Conservation (phyloP, 2,797 vertebrate genomes). For the Sorex maritimensis region DNA sequence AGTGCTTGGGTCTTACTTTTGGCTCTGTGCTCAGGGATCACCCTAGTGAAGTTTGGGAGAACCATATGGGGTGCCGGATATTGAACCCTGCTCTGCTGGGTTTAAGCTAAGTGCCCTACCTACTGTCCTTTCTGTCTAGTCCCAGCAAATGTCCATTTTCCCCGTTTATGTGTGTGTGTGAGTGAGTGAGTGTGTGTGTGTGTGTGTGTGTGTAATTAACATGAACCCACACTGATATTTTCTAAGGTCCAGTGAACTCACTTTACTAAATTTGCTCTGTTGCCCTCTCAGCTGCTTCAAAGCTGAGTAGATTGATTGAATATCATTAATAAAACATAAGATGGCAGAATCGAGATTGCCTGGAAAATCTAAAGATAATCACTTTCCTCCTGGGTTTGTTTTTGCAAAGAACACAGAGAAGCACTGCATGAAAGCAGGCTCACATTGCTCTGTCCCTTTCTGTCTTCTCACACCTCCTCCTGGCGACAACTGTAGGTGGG, state of each 20-base stretch:
- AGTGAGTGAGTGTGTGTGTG: not conserved
- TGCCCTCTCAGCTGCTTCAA: slow-evolving; percentile 70
- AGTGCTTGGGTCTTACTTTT: no score
- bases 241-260: slow-evolving; percentile 13
- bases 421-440: not conserved
- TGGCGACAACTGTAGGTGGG: slow-evolving; percentile 21
- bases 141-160: not conserved
- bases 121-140: no score
- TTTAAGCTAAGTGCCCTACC: no score
- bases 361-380: slow-evolving; percentile 15
- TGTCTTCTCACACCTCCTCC: not conserved
- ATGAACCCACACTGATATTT: not conserved
- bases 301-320: slow-evolving; percentile 76
- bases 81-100: no score
- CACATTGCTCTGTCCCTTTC: slow-evolving; percentile 10
- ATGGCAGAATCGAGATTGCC: slow-evolving; percentile 50
- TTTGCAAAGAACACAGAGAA: not conserved
- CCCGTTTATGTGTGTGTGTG: not conserved
- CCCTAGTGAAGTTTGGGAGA: no score
- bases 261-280: slow-evolving; percentile 70
- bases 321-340: slow-evolving; percentile 68
- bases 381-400: slow-evolving; percentile 17
- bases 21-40: no score
- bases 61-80: no score
- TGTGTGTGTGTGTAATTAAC: not conserved